These are phyloP conservation scores for Propithecus coquereli DNA, from an alignment of 2,113 vertebrate genomes.

Conservation along the genomic window DNA sequence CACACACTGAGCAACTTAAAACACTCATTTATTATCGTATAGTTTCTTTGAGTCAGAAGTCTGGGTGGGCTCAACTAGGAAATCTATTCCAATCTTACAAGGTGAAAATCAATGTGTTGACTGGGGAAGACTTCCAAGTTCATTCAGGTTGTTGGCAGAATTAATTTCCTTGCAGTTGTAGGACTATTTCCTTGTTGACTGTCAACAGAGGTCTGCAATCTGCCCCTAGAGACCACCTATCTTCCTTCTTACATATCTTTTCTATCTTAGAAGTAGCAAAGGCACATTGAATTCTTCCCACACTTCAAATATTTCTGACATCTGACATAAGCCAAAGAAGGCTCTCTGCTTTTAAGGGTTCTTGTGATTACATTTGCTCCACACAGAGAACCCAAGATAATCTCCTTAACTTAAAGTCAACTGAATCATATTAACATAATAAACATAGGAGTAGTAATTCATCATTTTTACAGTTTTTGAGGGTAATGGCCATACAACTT, in stretches of 20 bases:
- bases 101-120: not conserved
- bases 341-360: not conserved
- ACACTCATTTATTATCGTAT: not conserved
- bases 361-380: not conserved
- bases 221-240: not conserved
- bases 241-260: not conserved
- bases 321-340: not conserved
- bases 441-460: not conserved
- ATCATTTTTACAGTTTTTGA: not conserved
- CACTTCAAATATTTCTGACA: not conserved
- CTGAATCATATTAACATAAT: not conserved
- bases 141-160: not conserved
- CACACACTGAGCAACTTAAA: not conserved
- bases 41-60: not conserved
- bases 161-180: not conserved
- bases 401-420: not conserved
- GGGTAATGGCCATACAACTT: not conserved
- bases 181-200: not conserved
- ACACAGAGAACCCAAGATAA: not conserved
- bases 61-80: not conserved
- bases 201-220: not conserved
- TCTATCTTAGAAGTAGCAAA: not conserved
- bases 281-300: not conserved
- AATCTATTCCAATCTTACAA: not conserved
- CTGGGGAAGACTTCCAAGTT: not conserved